A percentile compares a stretch with the other conserved stretches of the same genome.
Conservation (phyloP, 2,888 invertebrate genomes). For the Crepidodera aurea region DNA sequence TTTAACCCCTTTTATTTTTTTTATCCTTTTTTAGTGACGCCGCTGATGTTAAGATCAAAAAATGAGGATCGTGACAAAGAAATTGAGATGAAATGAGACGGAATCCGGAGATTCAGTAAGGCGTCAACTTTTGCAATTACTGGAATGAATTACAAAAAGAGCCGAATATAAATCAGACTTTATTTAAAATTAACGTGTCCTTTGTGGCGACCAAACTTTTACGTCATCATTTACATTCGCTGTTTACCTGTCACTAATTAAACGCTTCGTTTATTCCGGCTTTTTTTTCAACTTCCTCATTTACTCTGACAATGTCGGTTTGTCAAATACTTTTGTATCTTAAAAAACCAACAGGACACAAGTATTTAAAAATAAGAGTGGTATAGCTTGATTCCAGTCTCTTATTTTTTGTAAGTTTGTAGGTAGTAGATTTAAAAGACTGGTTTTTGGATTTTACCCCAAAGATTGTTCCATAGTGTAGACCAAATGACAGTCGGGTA, state of each 20-base stretch:
- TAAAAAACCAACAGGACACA: too few relatives aligned
- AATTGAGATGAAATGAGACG: slow-evolving; percentile 58
- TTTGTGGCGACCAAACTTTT: slow-evolving; percentile 38
- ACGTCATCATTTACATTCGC: slow-evolving; percentile 43
- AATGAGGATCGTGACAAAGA: slow-evolving; percentile 57
- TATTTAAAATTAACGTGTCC: slow-evolving; percentile 41
- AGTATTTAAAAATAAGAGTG: too few relatives aligned
- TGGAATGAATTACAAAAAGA: slow-evolving; percentile 55
- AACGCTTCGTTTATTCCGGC: slow-evolving; percentile 22
- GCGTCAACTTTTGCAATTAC: slow-evolving; percentile 59
- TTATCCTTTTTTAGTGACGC: too few relatives aligned
- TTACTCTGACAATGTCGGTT: not conserved
- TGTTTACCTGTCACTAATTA: slow-evolving; percentile 31
- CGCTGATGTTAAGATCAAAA: slow-evolving; percentile 46
- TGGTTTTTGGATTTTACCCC: too few relatives aligned
- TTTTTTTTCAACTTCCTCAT: slow-evolving; percentile 2
- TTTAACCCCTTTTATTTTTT: too few relatives aligned
- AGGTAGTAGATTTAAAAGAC: too few relatives aligned
- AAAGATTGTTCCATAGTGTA: too few relatives aligned
- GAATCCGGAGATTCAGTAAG: slow-evolving; percentile 54
- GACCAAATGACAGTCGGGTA: too few relatives aligned
- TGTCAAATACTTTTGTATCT: too few relatives aligned
- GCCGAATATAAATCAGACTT: slow-evolving; percentile 49
- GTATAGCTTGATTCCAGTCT: too few relatives aligned
- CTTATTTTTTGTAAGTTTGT: too few relatives aligned